Evolutionary conservation across 2,888 invertebrate genomes (phyloP).

Genomic region (Hoplodrina blanda): DNA sequence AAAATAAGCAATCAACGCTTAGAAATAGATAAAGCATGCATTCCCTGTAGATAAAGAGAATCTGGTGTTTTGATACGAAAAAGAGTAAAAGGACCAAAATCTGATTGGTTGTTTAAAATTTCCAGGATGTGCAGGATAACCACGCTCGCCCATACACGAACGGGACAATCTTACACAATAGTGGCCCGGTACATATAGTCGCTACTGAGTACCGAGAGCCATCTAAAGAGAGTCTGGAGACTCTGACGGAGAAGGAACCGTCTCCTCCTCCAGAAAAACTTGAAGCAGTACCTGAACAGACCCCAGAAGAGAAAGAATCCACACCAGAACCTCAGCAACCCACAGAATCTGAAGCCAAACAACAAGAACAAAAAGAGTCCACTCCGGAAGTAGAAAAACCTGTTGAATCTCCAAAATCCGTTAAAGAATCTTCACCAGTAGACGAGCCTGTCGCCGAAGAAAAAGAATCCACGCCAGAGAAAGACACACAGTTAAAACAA

Average conservation of each 20-base stretch:
- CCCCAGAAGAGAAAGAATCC: constrained; percentile 40
- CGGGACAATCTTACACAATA: constrained; percentile 82
- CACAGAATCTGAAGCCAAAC: constrained; percentile 42
- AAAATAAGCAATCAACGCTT: constrained; percentile 35
- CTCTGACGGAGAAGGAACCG: constrained; percentile 59
- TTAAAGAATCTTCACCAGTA: constrained; percentile 20
- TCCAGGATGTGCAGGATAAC: constrained; percentile 85
- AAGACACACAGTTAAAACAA: constrained; percentile 29
- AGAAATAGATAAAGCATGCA: constrained; percentile 44
- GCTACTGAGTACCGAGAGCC: constrained; percentile 81
- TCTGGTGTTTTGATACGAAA: background rate
- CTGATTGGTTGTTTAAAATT: constrained; percentile 13
- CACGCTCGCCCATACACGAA: constrained; percentile 85
- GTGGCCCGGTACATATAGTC: constrained; percentile 84
- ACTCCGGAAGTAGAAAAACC: constrained; percentile 52
- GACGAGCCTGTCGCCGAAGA: constrained; percentile 30
- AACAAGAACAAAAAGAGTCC: constrained; percentile 50
- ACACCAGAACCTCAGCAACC: constrained; percentile 32
- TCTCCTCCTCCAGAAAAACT: constrained; percentile 55
- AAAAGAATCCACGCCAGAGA: constrained; percentile 32
- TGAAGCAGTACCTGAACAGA: constrained; percentile 52
- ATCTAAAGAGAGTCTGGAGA: constrained; percentile 74
- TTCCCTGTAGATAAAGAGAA: constrained; percentile 25
- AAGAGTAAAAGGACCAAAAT: background rate
- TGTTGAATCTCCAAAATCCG: constrained; percentile 40